Conservation (phyloP, 2,888 invertebrate species). For the Frankliniella fusca region DNA sequence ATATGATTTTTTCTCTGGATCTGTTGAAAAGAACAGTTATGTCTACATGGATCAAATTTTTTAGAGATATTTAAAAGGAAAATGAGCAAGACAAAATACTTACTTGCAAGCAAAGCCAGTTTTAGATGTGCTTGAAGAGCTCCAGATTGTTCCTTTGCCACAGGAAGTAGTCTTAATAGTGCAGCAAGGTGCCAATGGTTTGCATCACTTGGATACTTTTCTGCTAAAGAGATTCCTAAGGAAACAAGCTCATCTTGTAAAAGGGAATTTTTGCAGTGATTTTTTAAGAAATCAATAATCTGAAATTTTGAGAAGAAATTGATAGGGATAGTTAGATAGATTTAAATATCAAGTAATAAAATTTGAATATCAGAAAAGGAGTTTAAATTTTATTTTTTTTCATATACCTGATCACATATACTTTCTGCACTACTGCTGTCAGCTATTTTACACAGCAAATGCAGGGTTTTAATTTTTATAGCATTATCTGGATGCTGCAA, state of each 20-base stretch:
- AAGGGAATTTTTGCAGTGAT: conserved; percentile 27
- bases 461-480: conserved; percentile 33
- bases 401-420: conserved; percentile 33
- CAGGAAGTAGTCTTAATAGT: conserved; percentile 33
- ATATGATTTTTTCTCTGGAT: conserved; percentile 7
- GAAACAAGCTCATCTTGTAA: conserved; percentile 32
- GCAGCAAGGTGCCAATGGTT: conserved; percentile 36
- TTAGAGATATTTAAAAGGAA: neutral
- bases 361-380: neutral
- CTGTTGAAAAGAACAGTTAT: neutral
- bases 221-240: conserved; percentile 28
- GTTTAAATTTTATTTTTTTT: neutral
- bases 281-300: conserved; percentile 30
- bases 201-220: conserved; percentile 32
- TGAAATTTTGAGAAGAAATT: neutral
- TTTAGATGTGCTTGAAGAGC: conserved; percentile 33
- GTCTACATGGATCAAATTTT: too few species aligned
- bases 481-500: conserved; percentile 34
- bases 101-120: conserved; percentile 28
- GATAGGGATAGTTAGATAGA: neutral
- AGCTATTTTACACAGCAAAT: conserved; percentile 34
- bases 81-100: too few species aligned
- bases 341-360: neutral
- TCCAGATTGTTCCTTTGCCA: conserved; percentile 29
- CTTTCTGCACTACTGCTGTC: conserved; percentile 32